Percentiles rank a stretch among this genome's conserved stretches.
These are phyloP conservation scores for Ditula angustiorana DNA, from an alignment of 2,888 invertebrate species.

Conservation along the genomic window DNA sequence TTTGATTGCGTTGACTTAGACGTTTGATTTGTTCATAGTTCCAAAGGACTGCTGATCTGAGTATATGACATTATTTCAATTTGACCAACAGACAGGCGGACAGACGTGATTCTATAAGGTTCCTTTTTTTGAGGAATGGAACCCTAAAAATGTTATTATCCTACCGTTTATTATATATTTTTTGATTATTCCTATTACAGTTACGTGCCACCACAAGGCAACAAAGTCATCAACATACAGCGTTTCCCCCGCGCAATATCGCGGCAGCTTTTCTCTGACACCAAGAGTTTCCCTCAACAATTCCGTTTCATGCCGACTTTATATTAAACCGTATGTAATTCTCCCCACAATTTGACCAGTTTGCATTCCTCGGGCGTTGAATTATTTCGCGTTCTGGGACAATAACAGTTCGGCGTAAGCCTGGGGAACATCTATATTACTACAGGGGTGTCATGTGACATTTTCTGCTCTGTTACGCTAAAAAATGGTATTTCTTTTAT, in stretches of 20 bases:
- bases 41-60: no score
- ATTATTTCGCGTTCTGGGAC: constrained; percentile 11
- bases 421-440: constrained; percentile 3
- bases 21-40: no score
- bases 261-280: neutral
- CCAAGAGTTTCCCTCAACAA: neutral
- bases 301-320: neutral
- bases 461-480: neutral
- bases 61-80: no score
- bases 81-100: no score
- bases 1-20: no score
- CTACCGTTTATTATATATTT: no score
- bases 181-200: neutral
- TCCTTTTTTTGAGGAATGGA: no score
- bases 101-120: no score
- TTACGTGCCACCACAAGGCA: neutral
- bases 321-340: constrained; percentile 11
- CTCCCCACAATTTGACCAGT: constrained; percentile 30
- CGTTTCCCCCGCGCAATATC: neutral
- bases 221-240: neutral
- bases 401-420: constrained; percentile 21
- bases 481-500: no score
- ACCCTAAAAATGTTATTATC: no score
- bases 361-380: constrained; percentile 26
- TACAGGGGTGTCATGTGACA: neutral